Base-by-base conservation (phyloP, 2,797 vertebrate genomes). In the Hylomyscus alleni region DNA sequence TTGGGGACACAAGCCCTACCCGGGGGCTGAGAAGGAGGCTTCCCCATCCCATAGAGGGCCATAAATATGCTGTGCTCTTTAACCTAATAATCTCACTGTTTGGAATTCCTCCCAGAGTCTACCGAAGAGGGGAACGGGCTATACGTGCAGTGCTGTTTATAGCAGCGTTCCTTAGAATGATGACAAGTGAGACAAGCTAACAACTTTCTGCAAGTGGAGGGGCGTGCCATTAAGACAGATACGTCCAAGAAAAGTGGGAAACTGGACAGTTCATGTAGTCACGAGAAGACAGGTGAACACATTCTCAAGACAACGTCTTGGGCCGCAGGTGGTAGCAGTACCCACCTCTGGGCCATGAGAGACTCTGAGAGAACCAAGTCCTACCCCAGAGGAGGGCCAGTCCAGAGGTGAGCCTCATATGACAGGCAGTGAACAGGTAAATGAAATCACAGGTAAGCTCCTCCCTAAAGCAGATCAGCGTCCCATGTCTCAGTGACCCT, bases 51-150 rank as follows among this genome's bases (percentile, higher is more conserved):
- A 47, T 84, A 78, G 52, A 52, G 50, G 72, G 47, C 89, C 82
- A 92, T 95, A 97, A 95, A 97, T 84, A 95, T 19, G 62, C 93
- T 34, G 0, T 65, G 95, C 78, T 84, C 90, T 93, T 69, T 97
- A 96, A 94, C 94, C 95, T 73, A 60, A 24, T 60, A 88, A 95
- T 95, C 94, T 95, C 73, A 94, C 91, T 97, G 62, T 93, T 91
- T 97, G 84, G 93, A 96, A 91, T 97, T 95, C 83, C 96, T 98
- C 95, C 94, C 96, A 75, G 89, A 97, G 90, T 94, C 65, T 93
- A 93, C 92, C 91, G 75, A 62, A 83, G 76, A 83, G 44, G 47
- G 87, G 31, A 96, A 88, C 93, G 17, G 78, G 85, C 89, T 95
- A 73, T 96, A 96, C 2, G 22, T 96, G 93, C 67, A 12, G 69